phyloP scores from a whole-genome alignment of 2,888 invertebrate genomes.

The Scaptodrosophila latifasciaeformis region DNA sequence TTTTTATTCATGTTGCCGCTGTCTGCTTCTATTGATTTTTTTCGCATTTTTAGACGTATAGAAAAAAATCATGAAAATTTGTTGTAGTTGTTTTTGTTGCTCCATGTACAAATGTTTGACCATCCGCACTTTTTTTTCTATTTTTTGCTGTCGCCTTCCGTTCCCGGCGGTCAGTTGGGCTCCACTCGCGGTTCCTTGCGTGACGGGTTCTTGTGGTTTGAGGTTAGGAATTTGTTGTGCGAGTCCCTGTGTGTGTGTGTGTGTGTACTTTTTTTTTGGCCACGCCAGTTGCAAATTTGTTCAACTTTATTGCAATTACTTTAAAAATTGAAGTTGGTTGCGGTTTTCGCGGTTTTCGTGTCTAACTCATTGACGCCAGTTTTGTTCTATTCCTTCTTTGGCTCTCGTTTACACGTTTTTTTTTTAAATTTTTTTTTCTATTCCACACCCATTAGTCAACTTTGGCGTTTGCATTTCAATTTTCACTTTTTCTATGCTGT shows the following conservation, averaged over 20 bases:
- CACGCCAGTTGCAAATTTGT: slow-evolving; percentile 43
- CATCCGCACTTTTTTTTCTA: slow-evolving; percentile 30
- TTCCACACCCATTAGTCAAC: neutral
- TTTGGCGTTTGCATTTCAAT: slow-evolving; percentile 40
- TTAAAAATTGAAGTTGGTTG: slow-evolving; percentile 67
- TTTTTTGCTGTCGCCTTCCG: neutral
- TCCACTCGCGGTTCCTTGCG: neutral
- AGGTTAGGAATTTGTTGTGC: slow-evolving; percentile 63
- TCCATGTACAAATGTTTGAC: slow-evolving; percentile 51
- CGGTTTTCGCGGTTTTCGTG: slow-evolving; percentile 57
- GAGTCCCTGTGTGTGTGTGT: slow-evolving; percentile 3
- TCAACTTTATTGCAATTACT: slow-evolving; percentile 67
- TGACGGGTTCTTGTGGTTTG: slow-evolving; percentile 39
- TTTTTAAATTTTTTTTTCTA: neutral
- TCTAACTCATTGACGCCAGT: slow-evolving; percentile 34
- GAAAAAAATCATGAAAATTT: slow-evolving; percentile 27
- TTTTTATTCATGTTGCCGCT: slow-evolving; percentile 58
- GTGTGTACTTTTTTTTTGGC: slow-evolving; percentile 17
- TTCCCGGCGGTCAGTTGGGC: too few species aligned
- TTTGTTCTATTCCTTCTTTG: slow-evolving; percentile 18
- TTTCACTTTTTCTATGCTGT: slow-evolving; percentile 48
- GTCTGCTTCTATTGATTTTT: slow-evolving; percentile 76
- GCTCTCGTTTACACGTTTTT: slow-evolving; percentile 22
- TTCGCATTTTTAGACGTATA: slow-evolving; percentile 56
- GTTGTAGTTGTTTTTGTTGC: slow-evolving; percentile 25